phyloP scores from a whole-genome alignment of 1,140 invertebrate species.

The Drosophila novamexicana region DNA sequence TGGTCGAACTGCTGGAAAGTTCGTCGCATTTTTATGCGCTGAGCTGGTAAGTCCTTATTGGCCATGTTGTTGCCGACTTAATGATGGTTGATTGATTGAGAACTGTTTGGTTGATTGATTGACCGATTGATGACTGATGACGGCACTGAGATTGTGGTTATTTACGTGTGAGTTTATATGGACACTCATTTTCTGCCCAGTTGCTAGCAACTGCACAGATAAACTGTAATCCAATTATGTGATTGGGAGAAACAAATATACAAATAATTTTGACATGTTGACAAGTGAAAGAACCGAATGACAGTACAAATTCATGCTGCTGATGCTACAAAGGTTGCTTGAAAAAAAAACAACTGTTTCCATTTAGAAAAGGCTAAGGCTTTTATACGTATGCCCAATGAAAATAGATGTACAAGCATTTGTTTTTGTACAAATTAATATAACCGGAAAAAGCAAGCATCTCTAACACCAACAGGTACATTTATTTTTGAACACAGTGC shows the following conservation, averaged over 20 bases:
- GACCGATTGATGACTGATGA: slow-evolving; percentile 28
- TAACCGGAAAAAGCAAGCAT: too few relatives aligned
- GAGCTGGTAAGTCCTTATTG: slow-evolving; percentile 5
- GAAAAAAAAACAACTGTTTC: background rate
- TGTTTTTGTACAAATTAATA: too few relatives aligned
- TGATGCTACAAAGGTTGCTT: slow-evolving; percentile 12
- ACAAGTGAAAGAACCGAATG: slow-evolving; percentile 49
- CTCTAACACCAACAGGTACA: too few relatives aligned
- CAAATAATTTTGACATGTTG: slow-evolving; percentile 63
- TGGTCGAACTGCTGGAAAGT: slow-evolving; percentile 43
- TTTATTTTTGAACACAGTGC: too few relatives aligned
- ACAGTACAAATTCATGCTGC: background rate
- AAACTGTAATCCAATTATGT: slow-evolving; percentile 36
- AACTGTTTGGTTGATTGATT: background rate
- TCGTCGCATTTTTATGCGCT: slow-evolving; percentile 33
- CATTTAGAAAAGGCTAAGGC: too few relatives aligned
- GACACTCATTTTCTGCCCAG: slow-evolving; percentile 45
- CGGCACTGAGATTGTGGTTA: slow-evolving; percentile 4
- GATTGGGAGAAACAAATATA: slow-evolving; percentile 52
- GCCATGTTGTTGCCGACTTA: slow-evolving; percentile 15
- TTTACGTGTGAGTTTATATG: slow-evolving; percentile 11
- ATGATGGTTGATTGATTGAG: slow-evolving; percentile 16
- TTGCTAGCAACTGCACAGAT: slow-evolving; percentile 24
- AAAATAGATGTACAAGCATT: too few relatives aligned
- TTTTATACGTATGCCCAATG: too few relatives aligned